phyloP scores from a whole-genome alignment of 2,888 invertebrate species.

The Sericinus montela region DNA sequence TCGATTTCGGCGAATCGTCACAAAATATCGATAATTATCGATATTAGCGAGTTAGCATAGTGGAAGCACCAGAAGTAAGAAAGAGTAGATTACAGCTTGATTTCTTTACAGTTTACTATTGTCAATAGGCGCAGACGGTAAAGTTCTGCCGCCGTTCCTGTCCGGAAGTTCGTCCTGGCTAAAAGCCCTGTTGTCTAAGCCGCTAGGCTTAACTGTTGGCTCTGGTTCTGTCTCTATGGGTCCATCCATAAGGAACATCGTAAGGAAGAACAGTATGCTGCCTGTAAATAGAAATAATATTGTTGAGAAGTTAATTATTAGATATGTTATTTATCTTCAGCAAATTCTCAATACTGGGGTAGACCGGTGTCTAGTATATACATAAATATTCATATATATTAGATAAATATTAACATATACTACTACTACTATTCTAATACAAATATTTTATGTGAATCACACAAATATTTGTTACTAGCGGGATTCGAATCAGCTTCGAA shows the following conservation, averaged over 20 bases:
- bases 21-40: not conserved
- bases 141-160: constrained; percentile 33
- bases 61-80: not conserved
- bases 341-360: no score
- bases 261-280: constrained; percentile 88
- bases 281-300: constrained; percentile 64
- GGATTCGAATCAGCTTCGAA: no score
- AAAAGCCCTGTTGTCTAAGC: constrained; percentile 77
- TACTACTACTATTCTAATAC: no score
- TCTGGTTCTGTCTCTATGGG: constrained; percentile 35
- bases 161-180: constrained; percentile 64
- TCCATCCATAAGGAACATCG: constrained; percentile 90
- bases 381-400: no score
- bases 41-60: not conserved
- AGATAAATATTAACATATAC: no score
- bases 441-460: no score
- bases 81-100: not conserved
- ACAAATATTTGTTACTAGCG: no score
- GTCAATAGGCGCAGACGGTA: constrained; percentile 20
- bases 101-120: constrained; percentile 5
- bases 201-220: constrained; percentile 42
- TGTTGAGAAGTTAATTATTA: not conserved
- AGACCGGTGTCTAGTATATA: no score
- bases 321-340: no score
- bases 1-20: not conserved